Evolutionary conservation across 2,888 invertebrate genomes (phyloP).

Genomic region (Trissolcus japonicus): DNA sequence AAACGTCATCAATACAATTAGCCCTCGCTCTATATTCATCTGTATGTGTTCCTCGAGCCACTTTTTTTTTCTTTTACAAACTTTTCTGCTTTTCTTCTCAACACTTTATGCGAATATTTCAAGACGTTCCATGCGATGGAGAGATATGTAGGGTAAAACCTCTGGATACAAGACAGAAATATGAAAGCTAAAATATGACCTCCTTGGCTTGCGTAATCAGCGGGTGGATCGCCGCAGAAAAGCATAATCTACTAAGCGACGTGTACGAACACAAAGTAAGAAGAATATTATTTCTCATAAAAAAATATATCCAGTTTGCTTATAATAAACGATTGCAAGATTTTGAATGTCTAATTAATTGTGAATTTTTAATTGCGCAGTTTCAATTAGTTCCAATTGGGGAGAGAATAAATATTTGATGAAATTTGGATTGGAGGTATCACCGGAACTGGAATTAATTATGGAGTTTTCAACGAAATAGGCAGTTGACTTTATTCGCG

Average conservation of each 20-base stretch:
- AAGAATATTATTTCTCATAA: background rate
- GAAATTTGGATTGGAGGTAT: constrained; percentile 3
- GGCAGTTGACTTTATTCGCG: constrained; percentile 8
- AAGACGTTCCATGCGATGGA: constrained; percentile 15
- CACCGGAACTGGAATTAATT: constrained; percentile 11
- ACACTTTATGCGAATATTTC: constrained; percentile 39
- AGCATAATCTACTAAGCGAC: no score
- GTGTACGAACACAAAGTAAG: background rate
- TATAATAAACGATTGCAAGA: background rate
- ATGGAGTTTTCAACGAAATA: constrained; percentile 2
- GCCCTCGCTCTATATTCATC: constrained; percentile 3
- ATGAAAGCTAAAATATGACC: constrained; percentile 27
- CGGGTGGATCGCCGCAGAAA: background rate
- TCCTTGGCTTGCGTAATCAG: constrained; percentile 2
- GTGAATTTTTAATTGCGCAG: constrained; percentile 1
- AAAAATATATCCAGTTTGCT: background rate
- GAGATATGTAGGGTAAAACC: constrained; percentile 30
- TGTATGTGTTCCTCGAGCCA: constrained; percentile 21
- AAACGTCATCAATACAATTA: constrained; percentile 15
- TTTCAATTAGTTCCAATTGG: background rate
- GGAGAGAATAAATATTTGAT: constrained; percentile 3
- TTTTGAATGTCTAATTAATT: background rate
- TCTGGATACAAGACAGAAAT: constrained; percentile 17
- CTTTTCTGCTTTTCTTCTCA: constrained; percentile 22
- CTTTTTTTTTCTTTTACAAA: background rate